Conservation (phyloP, 1,140 invertebrate species). For the Drosophila carrolli region DNA sequence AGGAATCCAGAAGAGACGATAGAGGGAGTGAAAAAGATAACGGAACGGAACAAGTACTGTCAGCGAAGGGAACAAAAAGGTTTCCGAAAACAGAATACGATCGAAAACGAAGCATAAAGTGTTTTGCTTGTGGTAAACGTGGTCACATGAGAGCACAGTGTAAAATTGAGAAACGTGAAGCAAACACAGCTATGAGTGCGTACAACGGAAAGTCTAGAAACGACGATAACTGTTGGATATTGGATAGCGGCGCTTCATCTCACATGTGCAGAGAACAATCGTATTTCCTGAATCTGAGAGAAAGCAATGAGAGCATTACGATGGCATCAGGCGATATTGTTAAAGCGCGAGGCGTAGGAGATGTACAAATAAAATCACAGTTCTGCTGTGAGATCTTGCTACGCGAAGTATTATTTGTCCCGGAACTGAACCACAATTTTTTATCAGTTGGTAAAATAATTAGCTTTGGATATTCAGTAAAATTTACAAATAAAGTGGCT, state of each 20-base stretch:
- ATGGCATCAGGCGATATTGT: neutral
- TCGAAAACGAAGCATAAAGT: neutral
- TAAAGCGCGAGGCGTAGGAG: neutral
- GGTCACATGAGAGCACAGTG: conserved; percentile 2
- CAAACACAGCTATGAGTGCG: neutral
- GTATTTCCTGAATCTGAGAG: neutral
- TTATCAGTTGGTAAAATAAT: neutral
- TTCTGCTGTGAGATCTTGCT: neutral
- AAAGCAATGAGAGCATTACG: neutral
- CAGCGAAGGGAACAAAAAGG: conserved; percentile 1
- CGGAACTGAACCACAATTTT: conserved; percentile 5
- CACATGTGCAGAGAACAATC: neutral
- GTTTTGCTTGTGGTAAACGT: conserved; percentile 1
- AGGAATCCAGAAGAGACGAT: conserved; percentile 4
- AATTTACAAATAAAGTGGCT: neutral
- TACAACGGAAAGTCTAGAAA: neutral
- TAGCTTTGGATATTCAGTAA: neutral
- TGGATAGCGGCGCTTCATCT: neutral
- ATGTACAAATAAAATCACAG: conserved; percentile 1
- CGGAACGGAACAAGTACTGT: neutral
- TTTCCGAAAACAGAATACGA: neutral
- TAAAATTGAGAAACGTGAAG: neutral
- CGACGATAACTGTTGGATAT: neutral
- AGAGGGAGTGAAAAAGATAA: neutral
- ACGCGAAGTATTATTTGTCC: conserved; percentile 6